phyloP scores from a whole-genome alignment of 2,888 invertebrate species.

The Ischnus inquisitorius region DNA sequence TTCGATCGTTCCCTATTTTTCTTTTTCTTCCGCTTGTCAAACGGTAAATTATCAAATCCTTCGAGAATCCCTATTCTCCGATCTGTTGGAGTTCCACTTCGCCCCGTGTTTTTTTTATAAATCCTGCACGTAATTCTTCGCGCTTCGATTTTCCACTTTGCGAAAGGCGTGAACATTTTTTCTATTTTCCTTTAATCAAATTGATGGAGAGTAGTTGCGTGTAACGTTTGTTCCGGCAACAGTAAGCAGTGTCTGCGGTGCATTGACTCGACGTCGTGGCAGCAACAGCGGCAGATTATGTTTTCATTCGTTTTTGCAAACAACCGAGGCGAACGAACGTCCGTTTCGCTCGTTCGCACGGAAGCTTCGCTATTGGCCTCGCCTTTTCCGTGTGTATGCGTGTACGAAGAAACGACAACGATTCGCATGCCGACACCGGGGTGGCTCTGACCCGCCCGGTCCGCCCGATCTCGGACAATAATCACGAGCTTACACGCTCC shows the following conservation, averaged over 20 bases:
- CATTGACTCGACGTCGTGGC: slow-evolving; percentile 2
- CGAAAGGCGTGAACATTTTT: not conserved
- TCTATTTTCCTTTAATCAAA: not conserved
- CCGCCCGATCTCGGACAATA: not conserved
- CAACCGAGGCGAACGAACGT: not conserved
- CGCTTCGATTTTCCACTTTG: not conserved
- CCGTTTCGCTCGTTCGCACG: not conserved
- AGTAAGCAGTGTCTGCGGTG: not conserved
- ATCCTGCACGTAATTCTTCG: not conserved
- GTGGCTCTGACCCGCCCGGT: not conserved
- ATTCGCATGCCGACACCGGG: not conserved
- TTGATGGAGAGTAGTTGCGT: not conserved
- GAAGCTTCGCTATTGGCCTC: not conserved
- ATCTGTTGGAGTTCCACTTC: not conserved
- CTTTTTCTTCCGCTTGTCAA: too few relatives aligned
- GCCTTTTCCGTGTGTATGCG: not conserved
- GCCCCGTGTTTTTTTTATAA: not conserved
- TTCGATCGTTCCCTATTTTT: not conserved
- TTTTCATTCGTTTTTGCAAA: not conserved
- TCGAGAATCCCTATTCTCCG: not conserved
- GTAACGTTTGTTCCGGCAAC: not conserved
- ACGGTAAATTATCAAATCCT: not conserved
- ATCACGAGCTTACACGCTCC: slow-evolving; percentile 1
- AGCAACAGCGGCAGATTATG: slow-evolving; percentile 1
- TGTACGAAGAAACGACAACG: not conserved